These are phyloP conservation scores for Sturmia bella DNA, from an alignment of 2,888 invertebrate genomes.

Conservation along the genomic window DNA sequence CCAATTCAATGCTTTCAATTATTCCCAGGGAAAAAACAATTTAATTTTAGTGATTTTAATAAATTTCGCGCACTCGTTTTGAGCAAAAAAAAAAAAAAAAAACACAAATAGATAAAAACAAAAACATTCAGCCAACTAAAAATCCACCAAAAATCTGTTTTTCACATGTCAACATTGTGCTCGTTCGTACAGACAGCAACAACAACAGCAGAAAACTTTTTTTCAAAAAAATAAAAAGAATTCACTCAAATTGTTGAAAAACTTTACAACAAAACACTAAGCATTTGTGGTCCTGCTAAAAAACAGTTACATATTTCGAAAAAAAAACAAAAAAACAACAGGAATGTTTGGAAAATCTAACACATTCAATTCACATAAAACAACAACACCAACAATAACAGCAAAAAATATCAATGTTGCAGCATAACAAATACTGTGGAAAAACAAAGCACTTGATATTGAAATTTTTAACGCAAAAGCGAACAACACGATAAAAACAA, in stretches of 20 bases:
- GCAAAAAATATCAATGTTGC: constrained; percentile 28
- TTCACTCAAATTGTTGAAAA: constrained; percentile 36
- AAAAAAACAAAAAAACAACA: neutral
- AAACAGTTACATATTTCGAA: too few species aligned
- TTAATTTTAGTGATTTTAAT: constrained; percentile 30
- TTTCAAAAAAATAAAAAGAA: neutral
- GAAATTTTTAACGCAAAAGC: constrained; percentile 20
- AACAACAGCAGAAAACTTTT: neutral
- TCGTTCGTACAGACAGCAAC: constrained; percentile 6
- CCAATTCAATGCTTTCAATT: constrained; percentile 45
- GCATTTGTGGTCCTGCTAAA: constrained; percentile 38
- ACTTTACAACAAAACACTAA: too few species aligned
- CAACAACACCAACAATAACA: constrained; percentile 2
- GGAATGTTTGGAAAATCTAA: constrained; percentile 26
- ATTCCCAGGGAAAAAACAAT: constrained; percentile 25
- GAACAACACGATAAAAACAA: neutral
- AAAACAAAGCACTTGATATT: constrained; percentile 19
- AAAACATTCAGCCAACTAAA: neutral
- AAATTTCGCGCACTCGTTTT: constrained; percentile 12
- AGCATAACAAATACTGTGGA: constrained; percentile 8
- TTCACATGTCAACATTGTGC: constrained; percentile 51
- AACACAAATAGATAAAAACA: too few species aligned
- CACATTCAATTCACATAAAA: constrained; percentile 1
- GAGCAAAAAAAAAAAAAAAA: neutral
- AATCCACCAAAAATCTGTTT: constrained; percentile 46